Percentiles rank a stretch among this genome's conserved stretches.
These are phyloP conservation scores for Homarus americanus DNA, from an alignment of 1,140 invertebrate genomes.

Conservation along the genomic window DNA sequence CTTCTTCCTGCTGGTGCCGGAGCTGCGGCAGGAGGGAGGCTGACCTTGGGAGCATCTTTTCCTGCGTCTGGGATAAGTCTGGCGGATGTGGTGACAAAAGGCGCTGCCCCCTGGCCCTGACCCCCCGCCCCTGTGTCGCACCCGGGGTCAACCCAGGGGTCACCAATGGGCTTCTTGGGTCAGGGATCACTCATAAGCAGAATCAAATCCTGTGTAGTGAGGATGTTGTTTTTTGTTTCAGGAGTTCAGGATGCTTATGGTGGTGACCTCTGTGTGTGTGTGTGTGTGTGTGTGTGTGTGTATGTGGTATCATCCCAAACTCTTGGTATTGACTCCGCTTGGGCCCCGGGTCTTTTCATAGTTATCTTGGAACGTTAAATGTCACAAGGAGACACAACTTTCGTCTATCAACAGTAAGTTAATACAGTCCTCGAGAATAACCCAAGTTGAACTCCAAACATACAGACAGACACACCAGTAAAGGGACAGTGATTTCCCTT, in stretches of 20 bases:
- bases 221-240: neutral
- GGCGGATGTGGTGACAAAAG: conserved; percentile 8
- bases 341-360: no score
- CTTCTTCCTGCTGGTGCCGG: neutral
- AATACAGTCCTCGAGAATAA: no score
- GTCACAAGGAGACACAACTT: no score
- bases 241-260: neutral
- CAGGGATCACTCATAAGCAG: neutral
- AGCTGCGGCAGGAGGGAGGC: neutral
- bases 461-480: no score
- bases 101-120: neutral
- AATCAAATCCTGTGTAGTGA: neutral
- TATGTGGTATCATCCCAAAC: no score
- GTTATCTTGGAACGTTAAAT: no score
- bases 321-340: no score
- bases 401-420: no score
- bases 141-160: neutral
- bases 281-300: no score
- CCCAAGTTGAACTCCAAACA: no score
- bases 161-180: neutral
- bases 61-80: conserved; percentile 13
- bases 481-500: no score
- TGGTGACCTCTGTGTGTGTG: neutral
- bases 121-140: neutral
- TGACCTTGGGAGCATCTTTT: conserved; percentile 17